These are phyloP conservation scores for Pogonognathellus flavescens DNA, from an alignment of 1,140 invertebrate genomes.

Conservation along the genomic window DNA sequence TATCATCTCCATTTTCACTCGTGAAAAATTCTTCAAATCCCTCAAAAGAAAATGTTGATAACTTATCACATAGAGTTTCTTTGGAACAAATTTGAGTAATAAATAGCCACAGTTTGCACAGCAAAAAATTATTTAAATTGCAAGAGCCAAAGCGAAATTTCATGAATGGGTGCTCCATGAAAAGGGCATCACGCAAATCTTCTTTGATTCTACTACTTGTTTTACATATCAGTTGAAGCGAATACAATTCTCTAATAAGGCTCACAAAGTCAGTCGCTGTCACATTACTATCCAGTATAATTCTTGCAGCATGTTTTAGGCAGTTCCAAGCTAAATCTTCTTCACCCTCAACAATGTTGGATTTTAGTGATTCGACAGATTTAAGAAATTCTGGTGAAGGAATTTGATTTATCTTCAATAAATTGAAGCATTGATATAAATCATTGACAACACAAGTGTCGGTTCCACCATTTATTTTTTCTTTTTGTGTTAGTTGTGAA, in stretches of 20 bases:
- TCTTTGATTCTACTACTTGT: not conserved
- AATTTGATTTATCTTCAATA: no score
- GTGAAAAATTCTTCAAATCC: conserved; percentile 10
- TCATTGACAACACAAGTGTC: no score
- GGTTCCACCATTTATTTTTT: no score
- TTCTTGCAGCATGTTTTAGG: no score
- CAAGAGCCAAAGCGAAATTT: not conserved
- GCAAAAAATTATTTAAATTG: not conserved
- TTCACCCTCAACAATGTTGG: no score
- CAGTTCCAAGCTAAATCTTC: no score
- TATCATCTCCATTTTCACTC: not conserved
- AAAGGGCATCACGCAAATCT: not conserved
- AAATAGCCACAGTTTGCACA: not conserved
- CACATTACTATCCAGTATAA: no score
- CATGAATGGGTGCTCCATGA: not conserved
- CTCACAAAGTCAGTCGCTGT: no score
- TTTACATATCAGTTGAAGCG: not conserved
- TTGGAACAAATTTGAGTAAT: not conserved
- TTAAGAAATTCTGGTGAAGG: no score
- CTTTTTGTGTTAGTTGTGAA: no score
- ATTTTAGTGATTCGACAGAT: no score
- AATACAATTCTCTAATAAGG: not conserved
- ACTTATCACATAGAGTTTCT: not conserved
- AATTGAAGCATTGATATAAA: no score
- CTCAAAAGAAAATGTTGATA: not conserved